These are phyloP conservation scores for Tauraco hartlaubi DNA, from an alignment of 2,797 vertebrate species.

Conservation along the genomic window DNA sequence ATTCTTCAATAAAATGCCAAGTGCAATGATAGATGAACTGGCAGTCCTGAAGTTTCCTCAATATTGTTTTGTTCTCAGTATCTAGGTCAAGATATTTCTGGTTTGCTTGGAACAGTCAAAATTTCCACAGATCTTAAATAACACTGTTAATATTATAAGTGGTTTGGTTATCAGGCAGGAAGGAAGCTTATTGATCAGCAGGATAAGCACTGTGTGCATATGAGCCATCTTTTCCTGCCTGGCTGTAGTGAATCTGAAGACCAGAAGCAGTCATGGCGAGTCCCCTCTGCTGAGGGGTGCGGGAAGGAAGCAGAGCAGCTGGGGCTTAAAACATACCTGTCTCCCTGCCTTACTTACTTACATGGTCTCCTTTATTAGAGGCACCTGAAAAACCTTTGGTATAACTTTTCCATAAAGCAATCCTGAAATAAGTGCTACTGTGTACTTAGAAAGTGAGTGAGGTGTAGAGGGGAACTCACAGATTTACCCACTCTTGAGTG, in stretches of 20 bases:
- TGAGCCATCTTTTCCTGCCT: constrained; percentile 56
- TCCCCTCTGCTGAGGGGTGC: neutral
- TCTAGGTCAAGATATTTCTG: constrained; percentile 68
- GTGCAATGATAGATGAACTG: neutral
- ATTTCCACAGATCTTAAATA: constrained; percentile 66
- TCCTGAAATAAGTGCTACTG: neutral
- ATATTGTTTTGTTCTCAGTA: constrained; percentile 33
- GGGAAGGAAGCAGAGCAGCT: neutral
- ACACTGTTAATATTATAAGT: constrained; percentile 54
- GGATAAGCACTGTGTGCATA: constrained; percentile 46
- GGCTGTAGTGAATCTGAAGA: neutral
- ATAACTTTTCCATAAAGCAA: neutral
- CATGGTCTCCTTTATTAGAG: neutral
- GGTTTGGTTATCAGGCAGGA: constrained; percentile 59
- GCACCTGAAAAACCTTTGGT: neutral
- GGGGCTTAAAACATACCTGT: neutral
- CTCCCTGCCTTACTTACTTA: neutral
- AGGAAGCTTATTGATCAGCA: constrained; percentile 74
- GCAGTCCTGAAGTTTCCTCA: constrained; percentile 12
- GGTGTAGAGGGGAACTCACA: neutral
- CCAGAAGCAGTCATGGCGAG: neutral
- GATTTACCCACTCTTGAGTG: neutral
- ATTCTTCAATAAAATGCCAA: constrained; percentile 28
- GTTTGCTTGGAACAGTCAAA: constrained; percentile 38
- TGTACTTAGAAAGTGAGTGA: neutral